Percentiles rank a stretch among this genome's conserved stretches.
Conservation (phyloP, 2,113 vertebrate genomes). For the Machaerirhynchus nigripectus region DNA sequence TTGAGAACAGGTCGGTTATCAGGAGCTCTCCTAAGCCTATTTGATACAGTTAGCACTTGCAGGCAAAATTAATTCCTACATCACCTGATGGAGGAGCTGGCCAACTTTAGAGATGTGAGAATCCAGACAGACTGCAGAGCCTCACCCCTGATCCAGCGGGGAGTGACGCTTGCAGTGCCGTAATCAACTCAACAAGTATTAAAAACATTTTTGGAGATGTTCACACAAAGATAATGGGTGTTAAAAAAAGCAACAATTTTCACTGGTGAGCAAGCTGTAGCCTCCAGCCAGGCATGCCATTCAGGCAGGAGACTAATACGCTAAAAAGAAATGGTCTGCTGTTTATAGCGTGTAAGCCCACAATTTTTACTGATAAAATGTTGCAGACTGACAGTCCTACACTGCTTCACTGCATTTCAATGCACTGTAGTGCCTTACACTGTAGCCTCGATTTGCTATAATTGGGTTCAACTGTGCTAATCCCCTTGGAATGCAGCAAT, state of each 20-base stretch:
- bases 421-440: neutral
- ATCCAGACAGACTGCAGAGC: neutral
- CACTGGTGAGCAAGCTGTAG: neutral
- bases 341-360: neutral
- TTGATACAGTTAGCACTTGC: slow-evolving; percentile 4
- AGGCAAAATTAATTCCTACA: slow-evolving; percentile 50
- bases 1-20: slow-evolving; percentile 15
- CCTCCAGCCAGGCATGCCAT: neutral
- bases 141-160: neutral
- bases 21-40: slow-evolving; percentile 23
- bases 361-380: slow-evolving; percentile 29
- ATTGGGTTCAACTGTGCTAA: slow-evolving; percentile 60
- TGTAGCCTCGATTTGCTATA: neutral
- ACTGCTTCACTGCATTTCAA: slow-evolving; percentile 7
- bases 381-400: neutral
- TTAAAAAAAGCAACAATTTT: slow-evolving; percentile 19
- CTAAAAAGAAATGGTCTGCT: neutral
- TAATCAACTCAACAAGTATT: neutral
- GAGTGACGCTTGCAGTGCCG: neutral
- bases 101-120: neutral
- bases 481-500: slow-evolving; percentile 58
- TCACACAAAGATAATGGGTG: slow-evolving; percentile 21
- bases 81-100: slow-evolving; percentile 3
- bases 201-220: neutral
- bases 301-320: neutral